Evolutionary conservation across 2,888 invertebrate genomes (phyloP).

Genomic region (Eupelmus urozonus): DNA sequence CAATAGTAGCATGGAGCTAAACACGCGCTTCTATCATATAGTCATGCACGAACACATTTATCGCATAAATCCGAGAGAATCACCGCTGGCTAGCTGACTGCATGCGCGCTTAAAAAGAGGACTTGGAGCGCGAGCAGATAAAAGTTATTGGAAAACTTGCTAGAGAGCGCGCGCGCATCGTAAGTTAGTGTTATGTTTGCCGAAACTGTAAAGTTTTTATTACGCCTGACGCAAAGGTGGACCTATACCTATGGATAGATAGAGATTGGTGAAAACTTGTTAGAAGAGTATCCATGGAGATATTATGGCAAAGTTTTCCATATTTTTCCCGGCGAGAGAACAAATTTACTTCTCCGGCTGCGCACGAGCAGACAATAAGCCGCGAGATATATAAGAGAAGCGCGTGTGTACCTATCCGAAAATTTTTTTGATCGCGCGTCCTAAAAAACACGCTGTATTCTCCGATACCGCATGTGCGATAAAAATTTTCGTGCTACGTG

Average conservation of each 20-base stretch:
- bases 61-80: constrained; percentile 26
- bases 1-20: neutral
- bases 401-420: neutral
- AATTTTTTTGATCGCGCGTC: constrained; percentile 29
- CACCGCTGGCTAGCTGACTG: constrained; percentile 15
- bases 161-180: constrained; percentile 3
- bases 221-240: constrained; percentile 1
- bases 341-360: constrained; percentile 39
- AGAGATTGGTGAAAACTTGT: constrained; percentile 36
- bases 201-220: constrained; percentile 54
- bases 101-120: constrained; percentile 23
- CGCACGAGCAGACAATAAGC: no score
- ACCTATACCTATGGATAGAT: no score
- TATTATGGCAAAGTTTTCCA: constrained; percentile 42
- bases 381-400: neutral
- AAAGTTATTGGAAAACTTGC: constrained; percentile 57
- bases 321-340: neutral
- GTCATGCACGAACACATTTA: neutral
- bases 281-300: constrained; percentile 30
- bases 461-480: neutral
- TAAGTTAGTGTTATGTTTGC: constrained; percentile 49
- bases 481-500: neutral
- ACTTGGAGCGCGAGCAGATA: constrained; percentile 26
- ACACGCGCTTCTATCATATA: neutral
- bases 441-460: neutral